Evolutionary conservation across 2,888 invertebrate genomes (phyloP), one percentile per base, ranked within the genome.

Genomic region (Oegoconia quadripuncta): DNA sequence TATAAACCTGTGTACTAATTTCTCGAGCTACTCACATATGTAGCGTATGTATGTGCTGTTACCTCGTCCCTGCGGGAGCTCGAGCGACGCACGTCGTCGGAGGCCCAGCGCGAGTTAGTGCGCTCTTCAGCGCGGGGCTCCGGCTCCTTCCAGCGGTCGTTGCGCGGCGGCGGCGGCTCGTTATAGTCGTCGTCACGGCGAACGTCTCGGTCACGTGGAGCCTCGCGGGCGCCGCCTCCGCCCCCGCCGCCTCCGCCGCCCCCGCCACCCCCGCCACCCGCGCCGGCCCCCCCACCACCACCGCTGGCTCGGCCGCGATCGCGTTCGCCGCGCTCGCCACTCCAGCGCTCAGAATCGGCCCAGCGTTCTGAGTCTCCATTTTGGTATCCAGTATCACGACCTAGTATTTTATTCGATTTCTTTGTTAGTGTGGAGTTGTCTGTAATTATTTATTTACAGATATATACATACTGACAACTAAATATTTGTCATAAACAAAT

Each of bases 121-220:
- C 88, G 79, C 14, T 83, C 80, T 35, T 82, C 79, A 39, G 64
- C 38, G 55, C 80, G 74, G 48, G 79, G 83, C 70, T 88, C 83
- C 50, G 88, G 88, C 70, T 90, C 90, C 74, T 90, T 89, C 90
- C 90, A 91, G 57, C 92, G 89, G 66, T 91, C 90, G 76, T 91
- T 91, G 61, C 86, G 76, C 59, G 86, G 81, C 67, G 69, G 63
- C 54, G 83, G 78, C 54, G 89, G 78, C 60, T 83, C 83, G 59
- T 55, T 61, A 50, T 66, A 64, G 60, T 74, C 73, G 33, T 71
- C 78, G 60, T 60, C 81, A 54, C 66, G 58, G 11, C 66, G 64
- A 32, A 70, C 72, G 44, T 72, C 68, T 34, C 77, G 64, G 44
- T 57, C 44, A 62, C 60, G 53, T 29, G 62, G 52, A 35, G 56